Base-by-base conservation (phyloP, 2,797 vertebrate species). In the Pipistrellus nathusii region DNA sequence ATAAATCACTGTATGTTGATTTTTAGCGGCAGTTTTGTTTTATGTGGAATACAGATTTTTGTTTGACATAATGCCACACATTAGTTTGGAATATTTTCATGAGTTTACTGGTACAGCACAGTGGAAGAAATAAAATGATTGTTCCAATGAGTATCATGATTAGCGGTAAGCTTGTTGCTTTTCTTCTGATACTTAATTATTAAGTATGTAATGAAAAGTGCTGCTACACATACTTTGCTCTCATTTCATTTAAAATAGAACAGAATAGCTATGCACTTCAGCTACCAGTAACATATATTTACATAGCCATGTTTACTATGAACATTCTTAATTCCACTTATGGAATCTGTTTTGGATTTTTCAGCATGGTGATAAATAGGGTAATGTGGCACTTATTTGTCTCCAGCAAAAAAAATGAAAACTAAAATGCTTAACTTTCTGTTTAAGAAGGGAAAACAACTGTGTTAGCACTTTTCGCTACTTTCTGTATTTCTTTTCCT, bases 271-370 rank as follows among this genome's bases (percentile, higher is more conserved):
- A 92, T n/a, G 71, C 62, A 17, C 82, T 97, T 95, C 82, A 94
- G 91, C 95, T 97, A 95, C 93, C 91, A 82, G 7, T 51, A 96
- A 88, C 87, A 93, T 77, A 89, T 73, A 94, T 93, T 96, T 97
- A 94, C 21, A 94, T 93, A 96, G 97, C 97, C 95, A 94, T 66
- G 66, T 85, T 95, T 96, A 95, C 76, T 84, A 96, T 76, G 95
- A 96, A 94, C 95, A 95, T 93, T 68, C 35, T 94, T 88, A 97
- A 97, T 97, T 97, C 77, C 84, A 85, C 91, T 91, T 69, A 87
- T 7, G 12, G 13, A 93, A 77, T 68, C 21, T 75, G 27, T 66
- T 75, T 95, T 91, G 84, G 82, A 88, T 20, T 96, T 90, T 80
- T 87, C 85, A 92, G 84, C 68, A 96, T 93, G 66, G 32, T 83